Base-by-base conservation (phyloP, 2,113 vertebrate species). In the Copsychus sechellarum region DNA sequence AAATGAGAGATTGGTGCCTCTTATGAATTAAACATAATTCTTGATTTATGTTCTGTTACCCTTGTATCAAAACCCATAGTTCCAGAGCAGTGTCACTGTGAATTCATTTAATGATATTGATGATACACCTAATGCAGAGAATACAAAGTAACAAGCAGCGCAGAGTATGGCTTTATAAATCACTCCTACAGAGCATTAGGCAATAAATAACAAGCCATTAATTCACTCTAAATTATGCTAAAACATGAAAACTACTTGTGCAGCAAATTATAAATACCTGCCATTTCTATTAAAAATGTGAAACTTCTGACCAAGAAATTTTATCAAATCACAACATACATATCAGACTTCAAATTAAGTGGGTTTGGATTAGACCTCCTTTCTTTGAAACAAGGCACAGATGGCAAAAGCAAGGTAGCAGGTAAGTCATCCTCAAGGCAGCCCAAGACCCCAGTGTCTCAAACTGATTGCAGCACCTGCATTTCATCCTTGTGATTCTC, bases 21-120 rank as follows among this genome's bases (percentile, higher is more conserved):
- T 97, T 96, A 98, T 98, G 97, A 98, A 98, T 98, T 98, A 98
- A 98, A 98, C 97, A 98, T 98, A 92, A 94, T 96, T 95, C 82
- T 95, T 98, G 97, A 98, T 98, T 98, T 98, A 98, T 98, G 97
- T 97, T 96, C 94, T 5, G 47, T 96, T 98, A 96, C 93, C 83
- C 94, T 97, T 95, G 96, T 97, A 98, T 97, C 97, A 97, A 97
- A 98, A 97, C 56, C 93, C 95, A 93, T 83, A 96, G 96, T 97
- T 98, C 96, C 97, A 97, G 95, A 98, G 97, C 94, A 95, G 92
- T 97, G 97, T 96, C 98, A 98, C 95, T 95, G 87, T 65, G 97
- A 97, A 98, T 98, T 97, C 97, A 96, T 98, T 98, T 98, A 96
- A 96, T 89, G 96, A 98, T 97, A 98, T 96, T 97, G 97, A 97